Conservation (phyloP, 2,888 invertebrate genomes). For the Melangyna quadrimaculata region DNA sequence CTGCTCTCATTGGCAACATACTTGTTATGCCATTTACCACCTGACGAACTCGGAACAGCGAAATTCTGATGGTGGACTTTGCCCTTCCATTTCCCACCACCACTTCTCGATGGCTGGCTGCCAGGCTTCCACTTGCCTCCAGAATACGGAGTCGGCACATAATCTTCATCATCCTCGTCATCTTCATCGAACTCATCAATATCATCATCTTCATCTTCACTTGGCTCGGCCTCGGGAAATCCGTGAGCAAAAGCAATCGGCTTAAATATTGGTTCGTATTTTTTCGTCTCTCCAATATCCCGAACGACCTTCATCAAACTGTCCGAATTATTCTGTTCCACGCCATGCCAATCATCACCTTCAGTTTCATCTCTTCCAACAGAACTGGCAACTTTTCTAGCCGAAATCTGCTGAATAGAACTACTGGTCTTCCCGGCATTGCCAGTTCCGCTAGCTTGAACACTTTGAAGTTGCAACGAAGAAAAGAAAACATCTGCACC, state of each 20-base stretch:
- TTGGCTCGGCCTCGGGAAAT: constrained; percentile 74
- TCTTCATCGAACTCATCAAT: constrained; percentile 78
- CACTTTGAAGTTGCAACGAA: constrained; percentile 89
- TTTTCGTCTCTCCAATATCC: constrained; percentile 84
- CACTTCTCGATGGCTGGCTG: constrained; percentile 44
- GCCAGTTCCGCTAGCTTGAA: constrained; percentile 72
- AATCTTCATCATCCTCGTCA: constrained; percentile 81
- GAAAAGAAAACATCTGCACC: constrained; percentile 94
- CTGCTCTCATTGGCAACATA: neutral
- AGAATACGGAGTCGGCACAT: constrained; percentile 81
- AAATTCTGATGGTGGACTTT: neutral
- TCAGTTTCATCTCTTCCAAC: constrained; percentile 54
- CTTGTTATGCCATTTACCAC: constrained; percentile 46
- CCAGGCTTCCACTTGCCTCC: constrained; percentile 67
- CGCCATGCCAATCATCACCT: constrained; percentile 68
- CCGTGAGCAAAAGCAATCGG: constrained; percentile 76
- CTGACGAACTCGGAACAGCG: neutral
- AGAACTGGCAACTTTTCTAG: constrained; percentile 32
- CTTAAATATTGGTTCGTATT: constrained; percentile 80
- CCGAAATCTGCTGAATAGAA: constrained; percentile 40
- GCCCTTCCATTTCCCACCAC: constrained; percentile 57
- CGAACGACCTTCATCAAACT: constrained; percentile 86
- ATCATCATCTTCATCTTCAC: constrained; percentile 77
- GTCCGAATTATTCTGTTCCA: constrained; percentile 75
- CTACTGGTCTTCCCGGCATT: constrained; percentile 27